Base-by-base conservation (phyloP, 2,797 vertebrate species). In the Manis pentadactyla region DNA sequence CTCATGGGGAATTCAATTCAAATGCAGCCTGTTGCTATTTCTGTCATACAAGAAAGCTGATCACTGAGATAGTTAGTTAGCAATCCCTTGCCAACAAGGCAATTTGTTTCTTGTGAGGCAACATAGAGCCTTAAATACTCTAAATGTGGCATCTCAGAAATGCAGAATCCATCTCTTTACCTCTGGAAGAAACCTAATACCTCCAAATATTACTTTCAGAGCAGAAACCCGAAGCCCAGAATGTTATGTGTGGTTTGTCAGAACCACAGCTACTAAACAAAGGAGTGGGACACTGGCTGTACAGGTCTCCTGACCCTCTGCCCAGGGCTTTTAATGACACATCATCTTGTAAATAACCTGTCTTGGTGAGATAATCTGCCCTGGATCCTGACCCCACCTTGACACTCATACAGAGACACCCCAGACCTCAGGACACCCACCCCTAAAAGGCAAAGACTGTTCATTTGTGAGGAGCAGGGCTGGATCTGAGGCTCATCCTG, bases 101-200 rank as follows among this genome's bases (percentile, higher is more conserved):
- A 34, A 55, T 34, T n/a, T 71, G 42, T 29, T 31, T 78, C 68
- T 93, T 78, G 42, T 59, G 63, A 87, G 55, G 59, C 5, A 68
- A 37, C 23, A 46, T 8, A 82, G 23, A 11, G 11, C 4, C 42
- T 39, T 78, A 90, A 59, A 59, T 42, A n/a, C 9, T 34, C 73
- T 34, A 89, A 96, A 83, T n/a, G 39, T 37, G 94, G 59, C 29
- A 29, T 86, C 51, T 87, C 61, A 55, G 64, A 90, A 69, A 73
- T n/a, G 21, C 69, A 87, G 25, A 86, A 8, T 53, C 59, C 53
- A 5, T 49, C 13, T 42, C 27, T 59, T 61, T 23, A 78, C 15
- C 29, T 59, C 34, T 25, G 25, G 57, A 75, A 75, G 14, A 93
- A 87, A 79, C 10, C 19, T 13, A 84, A 51, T 15, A n/a, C 7